Conservation (phyloP, 2,797 vertebrate genomes). For the Diplodus sargus region DNA sequence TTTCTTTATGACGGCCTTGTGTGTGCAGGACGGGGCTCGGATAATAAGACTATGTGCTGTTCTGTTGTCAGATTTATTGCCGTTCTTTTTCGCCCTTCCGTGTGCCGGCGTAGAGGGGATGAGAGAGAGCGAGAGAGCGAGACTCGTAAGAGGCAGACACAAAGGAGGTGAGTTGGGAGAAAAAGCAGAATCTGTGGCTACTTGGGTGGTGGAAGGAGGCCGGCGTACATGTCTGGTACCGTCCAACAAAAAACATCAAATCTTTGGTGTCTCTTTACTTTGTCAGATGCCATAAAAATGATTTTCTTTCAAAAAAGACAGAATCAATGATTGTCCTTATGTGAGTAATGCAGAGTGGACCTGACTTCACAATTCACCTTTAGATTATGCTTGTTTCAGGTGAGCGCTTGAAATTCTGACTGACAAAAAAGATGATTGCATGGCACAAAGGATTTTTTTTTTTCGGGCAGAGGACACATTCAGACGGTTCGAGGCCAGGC, state of each 20-base stretch:
- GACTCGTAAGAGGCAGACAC: slow-evolving; percentile 66
- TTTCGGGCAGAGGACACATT: slow-evolving; percentile 69
- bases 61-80: slow-evolving; percentile 83
- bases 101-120: slow-evolving; percentile 60
- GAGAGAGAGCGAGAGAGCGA: slow-evolving; percentile 19
- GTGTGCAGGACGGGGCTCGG: slow-evolving; percentile 73
- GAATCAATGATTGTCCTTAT: slow-evolving; percentile 81
- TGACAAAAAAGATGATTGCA: slow-evolving; percentile 82
- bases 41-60: slow-evolving; percentile 85
- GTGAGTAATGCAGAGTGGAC: slow-evolving; percentile 78
- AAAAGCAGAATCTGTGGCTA: slow-evolving; percentile 69
- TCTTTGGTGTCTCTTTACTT: slow-evolving; percentile 83
- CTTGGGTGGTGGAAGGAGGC: slow-evolving; percentile 63
- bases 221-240: slow-evolving; percentile 56
- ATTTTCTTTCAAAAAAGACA: slow-evolving; percentile 72
- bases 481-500: slow-evolving; percentile 67
- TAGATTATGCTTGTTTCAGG: slow-evolving; percentile 76
- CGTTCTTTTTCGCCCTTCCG: slow-evolving; percentile 78
- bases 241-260: slow-evolving; percentile 71
- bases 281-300: slow-evolving; percentile 74
- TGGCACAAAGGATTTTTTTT: slow-evolving; percentile 82
- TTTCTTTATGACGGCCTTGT: slow-evolving; percentile 78
- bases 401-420: slow-evolving; percentile 76
- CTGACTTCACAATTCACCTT: slow-evolving; percentile 78
- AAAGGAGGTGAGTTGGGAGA: slow-evolving; percentile 69